Conservation (phyloP, 2,113 vertebrate genomes). For the Tursiops truncatus region DNA sequence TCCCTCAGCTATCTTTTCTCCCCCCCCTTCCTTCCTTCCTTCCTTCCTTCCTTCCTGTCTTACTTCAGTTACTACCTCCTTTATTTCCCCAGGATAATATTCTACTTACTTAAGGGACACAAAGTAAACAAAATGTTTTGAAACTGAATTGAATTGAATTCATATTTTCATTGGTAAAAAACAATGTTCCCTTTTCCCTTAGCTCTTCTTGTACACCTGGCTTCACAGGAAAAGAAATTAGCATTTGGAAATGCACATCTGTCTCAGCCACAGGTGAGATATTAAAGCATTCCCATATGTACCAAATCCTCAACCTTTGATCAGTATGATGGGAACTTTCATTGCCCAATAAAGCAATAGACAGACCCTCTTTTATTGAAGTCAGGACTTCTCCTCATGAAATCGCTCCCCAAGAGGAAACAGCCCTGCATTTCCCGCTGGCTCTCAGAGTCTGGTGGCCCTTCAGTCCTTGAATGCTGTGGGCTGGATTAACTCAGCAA, state of each 20-base stretch:
- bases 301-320: neutral
- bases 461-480: neutral
- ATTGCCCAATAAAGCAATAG: neutral
- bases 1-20: neutral
- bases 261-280: neutral
- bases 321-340: neutral
- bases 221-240: conserved; percentile 19
- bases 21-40: neutral
- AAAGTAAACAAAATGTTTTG: neutral
- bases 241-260: neutral
- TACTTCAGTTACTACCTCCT: neutral
- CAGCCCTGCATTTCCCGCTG: neutral
- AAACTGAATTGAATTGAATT: neutral
- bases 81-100: neutral
- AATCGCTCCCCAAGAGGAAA: neutral
- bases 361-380: neutral
- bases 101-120: neutral
- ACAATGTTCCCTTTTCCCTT: neutral
- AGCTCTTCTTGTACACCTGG: neutral
- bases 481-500: conserved; percentile 2
- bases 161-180: neutral
- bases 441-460: neutral
- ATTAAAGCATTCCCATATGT: neutral
- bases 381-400: neutral
- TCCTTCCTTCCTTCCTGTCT: neutral